These are phyloP conservation scores for Temnothorax unifasciatus DNA, from an alignment of 2,888 invertebrate species.

Conservation along the genomic window DNA sequence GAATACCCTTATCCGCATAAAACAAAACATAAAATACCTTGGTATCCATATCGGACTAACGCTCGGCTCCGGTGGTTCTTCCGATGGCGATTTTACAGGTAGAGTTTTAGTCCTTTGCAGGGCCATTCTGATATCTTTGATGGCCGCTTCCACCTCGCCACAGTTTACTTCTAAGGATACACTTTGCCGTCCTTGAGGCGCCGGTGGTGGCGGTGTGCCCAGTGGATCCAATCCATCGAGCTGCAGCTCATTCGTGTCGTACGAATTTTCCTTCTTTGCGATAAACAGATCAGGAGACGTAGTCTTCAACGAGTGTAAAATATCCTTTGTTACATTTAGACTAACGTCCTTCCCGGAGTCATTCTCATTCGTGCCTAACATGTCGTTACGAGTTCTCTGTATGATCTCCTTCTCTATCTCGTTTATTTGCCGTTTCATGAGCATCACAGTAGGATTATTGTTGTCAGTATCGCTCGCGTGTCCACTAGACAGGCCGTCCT, in stretches of 20 bases:
- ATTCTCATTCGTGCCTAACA: slow-evolving; percentile 79
- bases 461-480: slow-evolving; percentile 97
- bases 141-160: slow-evolving; percentile 89
- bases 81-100: slow-evolving; percentile 87
- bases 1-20: slow-evolving; percentile 55
- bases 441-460: slow-evolving; percentile 92
- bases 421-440: slow-evolving; percentile 90
- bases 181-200: slow-evolving; percentile 84
- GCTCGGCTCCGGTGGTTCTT: slow-evolving; percentile 87
- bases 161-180: slow-evolving; percentile 80
- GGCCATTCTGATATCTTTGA: slow-evolving; percentile 94
- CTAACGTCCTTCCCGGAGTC: slow-evolving; percentile 82
- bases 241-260: slow-evolving; percentile 87
- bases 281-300: slow-evolving; percentile 84
- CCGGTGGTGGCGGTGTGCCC: slow-evolving; percentile 85
- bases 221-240: slow-evolving; percentile 92
- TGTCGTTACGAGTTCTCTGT: slow-evolving; percentile 88
- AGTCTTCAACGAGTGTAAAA: slow-evolving; percentile 81
- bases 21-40: slow-evolving; percentile 85
- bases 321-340: slow-evolving; percentile 81
- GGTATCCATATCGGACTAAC: slow-evolving; percentile 91
- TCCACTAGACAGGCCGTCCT: slow-evolving; percentile 97
- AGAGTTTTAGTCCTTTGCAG: slow-evolving; percentile 91
- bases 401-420: slow-evolving; percentile 91
- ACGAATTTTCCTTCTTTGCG: slow-evolving; percentile 84